Evolutionary conservation across 1,140 invertebrate species (phyloP).

Genomic region (Semibalanus balanoides): DNA sequence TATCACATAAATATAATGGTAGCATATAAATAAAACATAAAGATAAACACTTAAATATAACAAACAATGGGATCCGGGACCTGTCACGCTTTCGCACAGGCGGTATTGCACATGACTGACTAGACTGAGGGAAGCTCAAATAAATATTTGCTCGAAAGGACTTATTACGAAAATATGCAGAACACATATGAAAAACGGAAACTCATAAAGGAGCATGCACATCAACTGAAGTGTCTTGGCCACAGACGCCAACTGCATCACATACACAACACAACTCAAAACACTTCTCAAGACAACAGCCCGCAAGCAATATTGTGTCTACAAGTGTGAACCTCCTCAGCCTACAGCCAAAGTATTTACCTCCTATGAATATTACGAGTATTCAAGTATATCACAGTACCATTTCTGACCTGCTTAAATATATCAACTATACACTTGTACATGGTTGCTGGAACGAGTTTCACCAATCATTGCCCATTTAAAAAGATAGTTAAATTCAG

Average conservation of each 20-base stretch:
- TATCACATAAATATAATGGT: not conserved
- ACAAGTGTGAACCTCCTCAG: not conserved
- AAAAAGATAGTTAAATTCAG: not conserved
- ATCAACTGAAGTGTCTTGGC: not conserved
- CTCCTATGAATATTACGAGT: not conserved
- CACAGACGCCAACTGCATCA: not conserved
- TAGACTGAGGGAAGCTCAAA: too few relatives aligned
- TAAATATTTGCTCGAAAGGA: too few relatives aligned
- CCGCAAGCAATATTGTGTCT: not conserved
- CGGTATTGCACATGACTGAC: too few relatives aligned
- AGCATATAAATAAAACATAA: too few relatives aligned
- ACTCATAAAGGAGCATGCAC: not conserved
- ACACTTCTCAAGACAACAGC: not conserved
- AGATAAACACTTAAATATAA: not conserved
- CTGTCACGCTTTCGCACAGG: too few relatives aligned
- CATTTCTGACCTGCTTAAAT: not conserved
- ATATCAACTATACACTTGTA: not conserved
- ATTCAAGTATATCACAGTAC: not conserved
- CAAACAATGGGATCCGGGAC: not conserved
- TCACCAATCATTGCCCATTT: not conserved
- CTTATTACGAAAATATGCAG: not conserved
- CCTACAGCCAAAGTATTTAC: not conserved
- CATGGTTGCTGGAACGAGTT: not conserved
- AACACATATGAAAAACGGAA: not conserved
- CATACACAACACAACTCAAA: not conserved